Base-by-base conservation (phyloP, 2,797 vertebrate species). In the Anguilla megastoma region DNA sequence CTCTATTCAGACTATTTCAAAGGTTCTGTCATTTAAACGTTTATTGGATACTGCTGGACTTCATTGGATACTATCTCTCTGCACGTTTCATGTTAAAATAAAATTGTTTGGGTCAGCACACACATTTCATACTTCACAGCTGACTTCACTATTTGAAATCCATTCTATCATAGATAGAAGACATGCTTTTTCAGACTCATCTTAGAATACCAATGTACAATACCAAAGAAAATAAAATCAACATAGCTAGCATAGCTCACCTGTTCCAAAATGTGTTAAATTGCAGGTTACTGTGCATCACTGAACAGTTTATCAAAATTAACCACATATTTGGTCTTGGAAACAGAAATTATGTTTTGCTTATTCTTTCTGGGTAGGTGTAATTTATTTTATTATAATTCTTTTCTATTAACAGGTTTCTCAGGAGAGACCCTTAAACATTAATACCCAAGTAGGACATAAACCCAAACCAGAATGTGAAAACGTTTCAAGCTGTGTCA, bases 191-290 rank as follows among this genome's bases (percentile, higher is more conserved):
- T 58, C 58, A 84, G 71, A 3, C 30, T 36, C 54, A 85, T 84
- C 63, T 48, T 10, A 41, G n/a, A 36, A 18, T 54, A 76, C 56
- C 45, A 71, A 85, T 56, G 74, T 41, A 21, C 41, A 54, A 41
- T 71, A 84, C 52, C 84, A 86, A 45, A 69, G 5, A 27, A 8
- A 24, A 27, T 27, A 69, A 69, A 69, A 7, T 41, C 16, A 52
- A 88, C 85, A 88, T 74, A 84, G 41, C 52, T 45, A 82, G 60
- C 76, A 54, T 87, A 1, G 63, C 69, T 84, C 10, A 3, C 69
- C 18, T 74, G 69, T 74, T 21, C 27, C 12, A 5, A 33, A 14
- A 74, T 30, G 14, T 10, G n/a, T 33, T 33, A 71, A 33, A 30
- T 0, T 30, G 2, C 2, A 12, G 9, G 30, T 71, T 30, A 16